phyloP scores from a whole-genome alignment of 2,797 vertebrate genomes.

The Delichon dasypus region DNA sequence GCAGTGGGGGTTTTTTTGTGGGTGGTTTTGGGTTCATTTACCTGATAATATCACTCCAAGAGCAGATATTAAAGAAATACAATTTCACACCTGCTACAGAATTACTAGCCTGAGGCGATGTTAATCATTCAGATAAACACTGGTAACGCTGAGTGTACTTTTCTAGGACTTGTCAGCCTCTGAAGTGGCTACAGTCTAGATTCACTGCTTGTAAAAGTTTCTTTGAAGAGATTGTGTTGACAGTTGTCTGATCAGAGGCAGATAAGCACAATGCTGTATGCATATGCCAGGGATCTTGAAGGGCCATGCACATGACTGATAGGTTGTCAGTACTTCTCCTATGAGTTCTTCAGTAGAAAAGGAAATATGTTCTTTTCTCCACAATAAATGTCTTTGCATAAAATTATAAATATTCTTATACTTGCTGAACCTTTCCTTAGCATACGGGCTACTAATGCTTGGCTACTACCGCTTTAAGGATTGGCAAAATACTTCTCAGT shows the following conservation, averaged over 20 bases:
- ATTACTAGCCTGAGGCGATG: not conserved
- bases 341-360: not conserved
- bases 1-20: accelerated
- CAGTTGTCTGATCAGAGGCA: conserved; percentile 14
- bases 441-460: not conserved
- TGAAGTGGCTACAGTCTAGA: not conserved
- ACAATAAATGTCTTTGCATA: not conserved
- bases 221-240: not conserved
- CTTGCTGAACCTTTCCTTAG: not conserved
- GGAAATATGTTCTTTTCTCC: not conserved
- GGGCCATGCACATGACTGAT: not conserved
- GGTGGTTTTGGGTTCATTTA: not conserved
- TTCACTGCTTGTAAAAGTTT: not conserved
- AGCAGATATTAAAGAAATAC: not conserved
- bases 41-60: not conserved
- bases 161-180: not conserved
- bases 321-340: not conserved
- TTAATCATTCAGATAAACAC: not conserved
- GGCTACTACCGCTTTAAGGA: not conserved
- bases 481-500: not conserved
- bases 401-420: not conserved
- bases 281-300: not conserved
- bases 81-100: not conserved
- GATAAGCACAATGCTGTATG: not conserved
- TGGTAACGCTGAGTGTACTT: not conserved